These are phyloP conservation scores for Dendrolimus punctatus DNA, from an alignment of 1,140 invertebrate species.

Conservation along the genomic window DNA sequence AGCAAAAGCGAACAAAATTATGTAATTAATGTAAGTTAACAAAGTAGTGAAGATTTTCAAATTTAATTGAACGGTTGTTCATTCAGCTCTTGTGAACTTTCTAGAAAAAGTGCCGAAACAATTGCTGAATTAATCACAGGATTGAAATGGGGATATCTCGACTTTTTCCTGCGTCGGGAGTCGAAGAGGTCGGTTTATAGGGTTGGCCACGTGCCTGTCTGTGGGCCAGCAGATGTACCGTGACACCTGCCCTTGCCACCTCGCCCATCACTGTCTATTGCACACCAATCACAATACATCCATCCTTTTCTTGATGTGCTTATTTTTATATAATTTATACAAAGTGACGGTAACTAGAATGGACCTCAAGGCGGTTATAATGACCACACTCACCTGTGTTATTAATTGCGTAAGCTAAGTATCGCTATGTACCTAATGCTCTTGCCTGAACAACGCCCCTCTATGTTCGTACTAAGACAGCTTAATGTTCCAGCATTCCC, in stretches of 20 bases:
- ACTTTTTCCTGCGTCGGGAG: conserved; percentile 45
- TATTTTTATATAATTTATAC: conserved; percentile 70
- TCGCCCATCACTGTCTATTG: conserved; percentile 49
- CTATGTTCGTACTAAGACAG: no score
- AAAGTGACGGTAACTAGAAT: conserved; percentile 64
- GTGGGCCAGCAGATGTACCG: conserved; percentile 57
- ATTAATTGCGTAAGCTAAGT: conserved; percentile 43
- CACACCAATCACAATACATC: conserved; percentile 29
- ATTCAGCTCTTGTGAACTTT: background rate
- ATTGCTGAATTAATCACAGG: conserved; percentile 16
- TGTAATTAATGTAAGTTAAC: no score
- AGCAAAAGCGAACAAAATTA: no score
- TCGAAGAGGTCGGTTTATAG: conserved; percentile 51
- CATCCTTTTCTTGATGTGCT: conserved; percentile 48
- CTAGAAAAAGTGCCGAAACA: background rate
- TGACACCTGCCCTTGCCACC: conserved; percentile 65
- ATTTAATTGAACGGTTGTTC: no score
- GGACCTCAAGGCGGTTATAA: conserved; percentile 58
- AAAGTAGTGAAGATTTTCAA: no score
- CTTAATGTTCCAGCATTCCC: no score
- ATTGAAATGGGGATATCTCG: conserved; percentile 36
- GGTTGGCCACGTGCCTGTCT: conserved; percentile 61
- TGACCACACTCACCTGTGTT: conserved; percentile 41
- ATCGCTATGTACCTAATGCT: conserved; percentile 9
- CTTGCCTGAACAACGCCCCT: no score